phyloP scores from a whole-genome alignment of 1,140 invertebrate species.

The Panagrolaimus sp. region DNA sequence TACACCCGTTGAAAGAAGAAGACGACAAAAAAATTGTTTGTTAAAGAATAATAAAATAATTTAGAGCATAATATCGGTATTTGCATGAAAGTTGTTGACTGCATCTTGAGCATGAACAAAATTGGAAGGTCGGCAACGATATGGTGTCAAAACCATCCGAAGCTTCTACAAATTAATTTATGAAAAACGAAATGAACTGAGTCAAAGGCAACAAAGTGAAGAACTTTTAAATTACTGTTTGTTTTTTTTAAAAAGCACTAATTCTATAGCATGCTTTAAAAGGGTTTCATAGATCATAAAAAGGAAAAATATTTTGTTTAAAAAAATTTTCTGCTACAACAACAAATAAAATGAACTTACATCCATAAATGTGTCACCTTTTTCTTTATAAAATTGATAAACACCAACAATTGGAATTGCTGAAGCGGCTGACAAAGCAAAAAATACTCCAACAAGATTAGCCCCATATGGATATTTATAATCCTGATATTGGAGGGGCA shows the following conservation, averaged over 20 bases:
- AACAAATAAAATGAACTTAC: slow-evolving; percentile 23
- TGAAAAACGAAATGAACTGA: too few relatives aligned
- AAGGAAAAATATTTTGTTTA: too few relatives aligned
- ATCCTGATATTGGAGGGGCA: slow-evolving; percentile 77
- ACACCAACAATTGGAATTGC: slow-evolving; percentile 83
- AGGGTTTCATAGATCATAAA: too few relatives aligned
- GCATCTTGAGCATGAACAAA: background rate
- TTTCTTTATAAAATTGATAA: slow-evolving; percentile 60
- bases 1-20: too few relatives aligned
- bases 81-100: slow-evolving; percentile 5
- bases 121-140: background rate
- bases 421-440: slow-evolving; percentile 83
- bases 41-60: too few relatives aligned
- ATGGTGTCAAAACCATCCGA: slow-evolving; percentile 23
- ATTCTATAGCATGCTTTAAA: too few relatives aligned
- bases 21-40: too few relatives aligned
- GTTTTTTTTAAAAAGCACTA: too few relatives aligned
- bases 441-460: slow-evolving; percentile 80
- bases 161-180: slow-evolving; percentile 40
- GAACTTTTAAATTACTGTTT: too few relatives aligned
- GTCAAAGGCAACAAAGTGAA: too few relatives aligned
- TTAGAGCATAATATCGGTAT: slow-evolving; percentile 9
- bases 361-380: slow-evolving; percentile 40
- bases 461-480: slow-evolving; percentile 88
- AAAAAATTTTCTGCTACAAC: background rate